Base-by-base conservation (phyloP, 35 echinoderm and acorn worm genomes). In the Diadema setosum region DNA sequence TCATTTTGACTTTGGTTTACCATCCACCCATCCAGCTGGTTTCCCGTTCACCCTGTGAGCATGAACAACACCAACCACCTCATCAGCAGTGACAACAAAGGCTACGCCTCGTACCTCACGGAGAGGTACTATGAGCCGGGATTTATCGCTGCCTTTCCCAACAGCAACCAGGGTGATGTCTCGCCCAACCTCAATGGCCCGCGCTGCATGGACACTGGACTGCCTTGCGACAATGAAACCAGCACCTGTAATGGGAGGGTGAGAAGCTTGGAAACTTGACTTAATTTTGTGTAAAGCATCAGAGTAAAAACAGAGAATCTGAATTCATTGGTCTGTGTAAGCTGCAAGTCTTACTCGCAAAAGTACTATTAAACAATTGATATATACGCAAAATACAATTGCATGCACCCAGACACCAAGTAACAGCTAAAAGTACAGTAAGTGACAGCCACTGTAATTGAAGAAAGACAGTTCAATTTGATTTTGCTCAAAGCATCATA, bases 71-170 rank as follows among this genome's bases (percentile, higher is more conserved):
- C 91, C 39, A 98, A 98, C 50, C 92, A 93, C 45, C 81, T 98
- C 23, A 86, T 98, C 56, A 98, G 95, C 39, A 90, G 95, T 69
- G 95, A 98, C 45, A 98, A 98, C 88, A 98, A 98, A 45, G 95
- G 95, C 5, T 94, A 91, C 88, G 91, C 91, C 17, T 94, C 91
- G 0, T 97, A 98, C 65, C 59, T 98, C 16, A 81, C 93, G 37
- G 95, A 98, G 36, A 90, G 67, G 67, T 80, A 91, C 5, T 84
- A 40, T 21, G 39, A 44, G 8, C 42, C 93, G 81, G 95, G 95
- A 56, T 84, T 99, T 90, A 90, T 99, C 6, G 92, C 96, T 43
- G 93, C 82, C 31, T 99, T 99, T 92, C 80, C 90, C 21, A 94
- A 91, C 36, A 89, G 89, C 57, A 99, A 99, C 52, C 92, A 94